phyloP scores from a whole-genome alignment of 2,797 vertebrate genomes.

The Epinephelus awoara region DNA sequence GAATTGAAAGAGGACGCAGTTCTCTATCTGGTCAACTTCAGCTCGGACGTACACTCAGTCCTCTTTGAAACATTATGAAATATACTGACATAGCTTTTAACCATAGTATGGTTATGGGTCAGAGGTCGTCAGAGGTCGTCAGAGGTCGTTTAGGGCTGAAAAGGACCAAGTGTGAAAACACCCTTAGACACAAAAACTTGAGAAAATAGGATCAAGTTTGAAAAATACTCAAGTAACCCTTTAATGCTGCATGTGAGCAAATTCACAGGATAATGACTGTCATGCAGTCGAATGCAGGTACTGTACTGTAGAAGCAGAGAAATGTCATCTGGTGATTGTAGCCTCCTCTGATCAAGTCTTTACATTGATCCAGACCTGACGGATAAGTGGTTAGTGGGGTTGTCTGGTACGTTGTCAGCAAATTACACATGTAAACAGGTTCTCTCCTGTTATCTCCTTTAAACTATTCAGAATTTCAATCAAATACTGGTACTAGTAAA shows the following conservation, averaged over 20 bases:
- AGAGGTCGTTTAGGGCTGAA: too few species aligned
- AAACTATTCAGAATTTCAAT: background rate
- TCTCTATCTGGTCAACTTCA: too few species aligned
- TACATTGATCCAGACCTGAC: slow-evolving; percentile 11
- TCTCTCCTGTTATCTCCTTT: background rate
- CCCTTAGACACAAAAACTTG: too few species aligned
- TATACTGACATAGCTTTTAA: too few species aligned
- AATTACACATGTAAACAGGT: background rate
- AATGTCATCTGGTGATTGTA: background rate
- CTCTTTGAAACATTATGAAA: too few species aligned
- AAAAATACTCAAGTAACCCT: too few species aligned
- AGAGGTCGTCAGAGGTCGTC: too few species aligned
- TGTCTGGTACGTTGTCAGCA: background rate
- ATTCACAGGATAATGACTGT: background rate
- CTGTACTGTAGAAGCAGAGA: background rate
- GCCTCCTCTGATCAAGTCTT: background rate
- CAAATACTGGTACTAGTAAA: slow-evolving; percentile 21
- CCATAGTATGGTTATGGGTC: too few species aligned
- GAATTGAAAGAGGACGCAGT: too few species aligned
- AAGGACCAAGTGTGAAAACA: too few species aligned
- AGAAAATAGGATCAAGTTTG: too few species aligned
- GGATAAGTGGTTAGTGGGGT: background rate
- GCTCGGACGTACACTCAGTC: too few species aligned
- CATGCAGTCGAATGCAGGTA: slow-evolving; percentile 1
- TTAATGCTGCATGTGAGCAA: slow-evolving; percentile 7